phyloP scores from a whole-genome alignment of 2,888 invertebrate genomes.

The Lissocephala sabroskyi region DNA sequence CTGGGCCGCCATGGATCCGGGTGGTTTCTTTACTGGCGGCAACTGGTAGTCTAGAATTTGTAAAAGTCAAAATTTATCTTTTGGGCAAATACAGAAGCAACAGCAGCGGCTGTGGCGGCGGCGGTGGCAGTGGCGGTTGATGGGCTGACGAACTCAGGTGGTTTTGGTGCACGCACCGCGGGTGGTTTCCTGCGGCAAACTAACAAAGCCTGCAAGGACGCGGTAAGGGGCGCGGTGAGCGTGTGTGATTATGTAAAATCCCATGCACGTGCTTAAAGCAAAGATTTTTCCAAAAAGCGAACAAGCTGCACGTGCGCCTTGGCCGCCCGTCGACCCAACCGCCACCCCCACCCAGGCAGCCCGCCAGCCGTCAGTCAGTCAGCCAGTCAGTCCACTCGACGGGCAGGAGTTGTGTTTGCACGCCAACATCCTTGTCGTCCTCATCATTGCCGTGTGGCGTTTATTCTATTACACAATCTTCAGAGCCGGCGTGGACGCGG shows the following conservation, averaged over 20 bases:
- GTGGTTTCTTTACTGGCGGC: constrained; percentile 1
- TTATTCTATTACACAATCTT: constrained; percentile 63
- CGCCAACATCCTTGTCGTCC: too few relatives aligned
- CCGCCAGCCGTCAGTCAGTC: too few relatives aligned
- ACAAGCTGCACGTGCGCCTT: constrained; percentile 56
- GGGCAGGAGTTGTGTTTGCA: constrained; percentile 46
- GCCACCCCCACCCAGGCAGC: constrained; percentile 8
- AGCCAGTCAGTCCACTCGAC: constrained; percentile 24
- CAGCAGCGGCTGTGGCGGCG: constrained; percentile 15
- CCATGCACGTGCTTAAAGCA: constrained; percentile 69
- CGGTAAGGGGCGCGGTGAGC: too few relatives aligned
- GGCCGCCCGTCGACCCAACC: constrained; percentile 17
- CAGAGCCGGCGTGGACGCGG: neutral
- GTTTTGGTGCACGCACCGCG: too few relatives aligned
- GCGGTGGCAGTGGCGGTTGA: constrained; percentile 13
- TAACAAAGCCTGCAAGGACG: constrained; percentile 28
- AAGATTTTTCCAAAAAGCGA: constrained; percentile 69
- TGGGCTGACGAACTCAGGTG: constrained; percentile 11
- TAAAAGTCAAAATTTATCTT: constrained; percentile 66
- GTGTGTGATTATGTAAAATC: constrained; percentile 69
- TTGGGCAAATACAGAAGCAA: constrained; percentile 58
- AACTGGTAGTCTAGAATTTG: constrained; percentile 64
- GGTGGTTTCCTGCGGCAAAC: constrained; percentile 8
- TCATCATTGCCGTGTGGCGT: constrained; percentile 60
- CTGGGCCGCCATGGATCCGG: too few relatives aligned